phyloP scores from a whole-genome alignment of 1,140 invertebrate species.

The Drosophila pallidifrons region DNA sequence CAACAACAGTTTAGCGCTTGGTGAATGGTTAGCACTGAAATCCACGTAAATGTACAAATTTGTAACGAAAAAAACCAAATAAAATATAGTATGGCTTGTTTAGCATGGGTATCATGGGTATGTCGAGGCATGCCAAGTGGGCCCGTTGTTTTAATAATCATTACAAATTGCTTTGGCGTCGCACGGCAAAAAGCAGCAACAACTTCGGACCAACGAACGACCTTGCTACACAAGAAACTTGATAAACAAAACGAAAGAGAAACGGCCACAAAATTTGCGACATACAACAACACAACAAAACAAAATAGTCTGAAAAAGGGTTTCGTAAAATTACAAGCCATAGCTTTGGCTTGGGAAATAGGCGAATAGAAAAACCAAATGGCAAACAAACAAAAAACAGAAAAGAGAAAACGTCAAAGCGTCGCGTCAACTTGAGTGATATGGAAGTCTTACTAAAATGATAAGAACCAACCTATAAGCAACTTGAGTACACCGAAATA shows the following conservation, averaged over 20 bases:
- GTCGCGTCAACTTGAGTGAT: constrained; percentile 32
- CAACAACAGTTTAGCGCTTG: constrained; percentile 58
- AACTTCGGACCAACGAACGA: constrained; percentile 72
- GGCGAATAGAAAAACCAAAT: constrained; percentile 34
- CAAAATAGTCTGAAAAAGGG: constrained; percentile 40
- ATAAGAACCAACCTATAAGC: constrained; percentile 23
- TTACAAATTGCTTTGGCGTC: constrained; percentile 78
- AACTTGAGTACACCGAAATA: constrained; percentile 9
- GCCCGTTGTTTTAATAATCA: constrained; percentile 78
- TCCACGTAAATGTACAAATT: constrained; percentile 42
- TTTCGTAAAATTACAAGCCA: constrained; percentile 55
- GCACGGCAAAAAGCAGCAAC: constrained; percentile 32
- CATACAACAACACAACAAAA: constrained; percentile 43
- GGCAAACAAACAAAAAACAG: constrained; percentile 10
- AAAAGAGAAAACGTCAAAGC: constrained; percentile 25
- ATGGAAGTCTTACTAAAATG: constrained; percentile 6
- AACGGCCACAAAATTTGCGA: constrained; percentile 46
- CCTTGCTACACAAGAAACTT: constrained; percentile 72
- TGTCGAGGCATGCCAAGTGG: constrained; percentile 55
- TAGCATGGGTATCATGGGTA: constrained; percentile 42
- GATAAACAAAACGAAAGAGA: constrained; percentile 55
- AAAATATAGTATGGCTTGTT: constrained; percentile 39
- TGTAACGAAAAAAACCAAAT: constrained; percentile 30
- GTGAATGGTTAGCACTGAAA: constrained; percentile 64
- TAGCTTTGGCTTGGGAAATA: constrained; percentile 42